Conservation (phyloP, 2,797 vertebrate genomes). For the Moxostoma hubbsi region DNA sequence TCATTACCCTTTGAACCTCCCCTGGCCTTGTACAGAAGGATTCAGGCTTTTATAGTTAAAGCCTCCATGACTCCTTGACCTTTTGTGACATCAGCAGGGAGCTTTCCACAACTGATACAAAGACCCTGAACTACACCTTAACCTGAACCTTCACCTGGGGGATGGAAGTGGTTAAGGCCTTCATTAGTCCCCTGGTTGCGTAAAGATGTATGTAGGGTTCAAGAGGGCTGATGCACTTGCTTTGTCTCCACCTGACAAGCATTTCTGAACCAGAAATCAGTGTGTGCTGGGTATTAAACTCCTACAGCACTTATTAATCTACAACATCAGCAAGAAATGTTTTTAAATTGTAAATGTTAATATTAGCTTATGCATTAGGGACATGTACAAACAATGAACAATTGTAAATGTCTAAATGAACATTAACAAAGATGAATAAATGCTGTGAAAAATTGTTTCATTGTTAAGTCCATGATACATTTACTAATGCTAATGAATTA, state of each 20-base stretch:
- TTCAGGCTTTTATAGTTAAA: conserved; percentile 20
- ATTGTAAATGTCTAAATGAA: too few species aligned
- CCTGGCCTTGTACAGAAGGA: background rate
- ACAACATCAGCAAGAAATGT: too few species aligned
- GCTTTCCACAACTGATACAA: conserved; percentile 6
- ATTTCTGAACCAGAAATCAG: conserved; percentile 3
- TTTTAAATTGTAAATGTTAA: too few species aligned
- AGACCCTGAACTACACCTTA: conserved; percentile 17
- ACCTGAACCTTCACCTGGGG: conserved; percentile 26
- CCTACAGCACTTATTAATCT: too few species aligned
- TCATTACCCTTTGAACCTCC: conserved; percentile 15
- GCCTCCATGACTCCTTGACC: conserved; percentile 12
- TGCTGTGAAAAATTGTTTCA: too few species aligned
- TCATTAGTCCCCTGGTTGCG: background rate
- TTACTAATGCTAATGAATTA: too few species aligned
- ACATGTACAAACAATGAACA: too few species aligned
- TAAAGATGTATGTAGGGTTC: background rate
- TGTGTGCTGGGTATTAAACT: background rate
- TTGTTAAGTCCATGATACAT: too few species aligned
- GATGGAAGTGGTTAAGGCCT: conserved; percentile 9
- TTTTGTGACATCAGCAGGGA: conserved; percentile 9
- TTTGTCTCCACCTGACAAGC: background rate
- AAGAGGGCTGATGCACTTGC: background rate
- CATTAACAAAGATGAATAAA: too few species aligned
- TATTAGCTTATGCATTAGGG: too few species aligned